A percentile compares a stretch with the other conserved stretches of the same genome.
Conservation (phyloP, 2,888 invertebrate species). For the Tenthredo scrophulariae region DNA sequence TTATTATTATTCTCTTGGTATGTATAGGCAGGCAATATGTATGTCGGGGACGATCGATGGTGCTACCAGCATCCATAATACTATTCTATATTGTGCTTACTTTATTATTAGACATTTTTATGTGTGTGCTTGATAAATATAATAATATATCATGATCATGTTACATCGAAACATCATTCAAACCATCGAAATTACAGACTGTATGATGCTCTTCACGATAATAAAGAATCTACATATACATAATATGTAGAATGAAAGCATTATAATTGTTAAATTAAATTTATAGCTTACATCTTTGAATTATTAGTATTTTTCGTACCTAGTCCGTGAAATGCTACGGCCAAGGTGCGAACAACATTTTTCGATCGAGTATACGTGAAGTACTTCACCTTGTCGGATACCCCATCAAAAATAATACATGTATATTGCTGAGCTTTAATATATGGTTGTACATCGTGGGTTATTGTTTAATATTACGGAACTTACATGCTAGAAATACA, state of each 20-base stretch:
- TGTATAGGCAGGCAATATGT: constrained; percentile 66
- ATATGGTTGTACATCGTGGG: constrained; percentile 30
- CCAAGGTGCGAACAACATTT: too few species aligned
- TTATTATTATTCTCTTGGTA: constrained; percentile 54
- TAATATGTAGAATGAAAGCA: background rate
- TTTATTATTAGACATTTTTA: constrained; percentile 62
- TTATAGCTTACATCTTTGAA: background rate
- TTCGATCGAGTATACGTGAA: too few species aligned
- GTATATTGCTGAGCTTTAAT: constrained; percentile 26
- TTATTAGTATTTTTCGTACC: background rate
- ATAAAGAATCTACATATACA: background rate
- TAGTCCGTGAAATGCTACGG: too few species aligned
- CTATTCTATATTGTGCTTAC: constrained; percentile 67
- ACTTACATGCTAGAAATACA: background rate
- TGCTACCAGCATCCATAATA: constrained; percentile 68
- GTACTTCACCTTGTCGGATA: too few species aligned
- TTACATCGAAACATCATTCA: constrained; percentile 2
- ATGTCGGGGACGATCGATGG: constrained; percentile 69
- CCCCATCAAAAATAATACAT: too few species aligned
- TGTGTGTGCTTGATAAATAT: constrained; percentile 48
- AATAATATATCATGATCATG: constrained; percentile 26
- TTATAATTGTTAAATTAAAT: background rate
- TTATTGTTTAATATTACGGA: background rate
- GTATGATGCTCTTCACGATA: background rate
- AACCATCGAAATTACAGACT: background rate